Evolutionary conservation across 92 coral and sea anemone species (phyloP).

Genomic region (Blastomussa wellsi): DNA sequence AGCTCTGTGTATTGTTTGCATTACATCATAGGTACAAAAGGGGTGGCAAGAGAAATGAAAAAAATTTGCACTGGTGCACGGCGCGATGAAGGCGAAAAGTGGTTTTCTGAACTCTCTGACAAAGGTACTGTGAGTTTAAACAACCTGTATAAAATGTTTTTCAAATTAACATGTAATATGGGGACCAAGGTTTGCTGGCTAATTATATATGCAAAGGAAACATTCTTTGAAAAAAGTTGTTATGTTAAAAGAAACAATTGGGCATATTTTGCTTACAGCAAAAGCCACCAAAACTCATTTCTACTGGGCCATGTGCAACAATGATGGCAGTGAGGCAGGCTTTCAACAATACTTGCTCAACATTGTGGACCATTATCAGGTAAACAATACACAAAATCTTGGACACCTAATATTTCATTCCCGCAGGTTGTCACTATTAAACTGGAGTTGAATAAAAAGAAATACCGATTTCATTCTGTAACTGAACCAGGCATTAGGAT

Average conservation of each 20-base stretch:
- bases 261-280: slow-evolving; percentile 1
- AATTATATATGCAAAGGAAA: background rate
- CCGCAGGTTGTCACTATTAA: background rate
- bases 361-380: slow-evolving; percentile 54
- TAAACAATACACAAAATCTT: background rate
- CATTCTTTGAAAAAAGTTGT: background rate
- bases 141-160: no score
- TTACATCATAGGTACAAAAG: slow-evolving; percentile 28
- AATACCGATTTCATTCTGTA: no score
- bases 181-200: background rate
- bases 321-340: slow-evolving; percentile 43
- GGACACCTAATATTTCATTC: background rate
- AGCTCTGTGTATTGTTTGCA: background rate
- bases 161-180: background rate
- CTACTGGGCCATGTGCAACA: slow-evolving; percentile 44
- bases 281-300: slow-evolving; percentile 56
- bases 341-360: slow-evolving; percentile 40
- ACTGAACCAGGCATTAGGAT: no score
- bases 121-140: no score
- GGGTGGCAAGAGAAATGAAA: slow-evolving; percentile 28
- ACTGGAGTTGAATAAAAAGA: no score
- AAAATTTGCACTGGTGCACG: slow-evolving; percentile 29
- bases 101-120: slow-evolving; percentile 45
- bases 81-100: slow-evolving; percentile 37
- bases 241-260: background rate